Percentiles rank a stretch among this genome's conserved stretches.
phyloP scores from a whole-genome alignment of 2,113 vertebrate genomes.

The Electrona antarctica region DNA sequence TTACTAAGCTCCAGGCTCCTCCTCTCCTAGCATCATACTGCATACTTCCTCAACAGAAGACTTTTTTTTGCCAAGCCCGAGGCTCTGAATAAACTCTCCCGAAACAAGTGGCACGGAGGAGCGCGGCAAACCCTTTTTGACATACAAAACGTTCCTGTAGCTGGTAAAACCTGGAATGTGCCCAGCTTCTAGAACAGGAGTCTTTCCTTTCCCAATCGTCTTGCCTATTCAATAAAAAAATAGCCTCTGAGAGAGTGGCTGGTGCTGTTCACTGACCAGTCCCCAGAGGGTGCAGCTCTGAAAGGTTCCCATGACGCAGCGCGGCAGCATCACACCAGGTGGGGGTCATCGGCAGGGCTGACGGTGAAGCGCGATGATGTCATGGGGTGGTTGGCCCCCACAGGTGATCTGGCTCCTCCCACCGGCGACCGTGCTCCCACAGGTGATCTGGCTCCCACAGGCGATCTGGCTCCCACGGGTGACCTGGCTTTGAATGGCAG shows the following conservation, averaged over 20 bases:
- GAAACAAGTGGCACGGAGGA: slow-evolving; percentile 66
- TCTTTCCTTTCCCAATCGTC: slow-evolving; percentile 63
- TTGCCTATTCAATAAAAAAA: slow-evolving; percentile 78
- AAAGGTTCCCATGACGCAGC: slow-evolving; percentile 39
- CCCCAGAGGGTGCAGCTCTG: slow-evolving; percentile 53
- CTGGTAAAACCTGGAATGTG: slow-evolving; percentile 77
- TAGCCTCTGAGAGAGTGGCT: slow-evolving; percentile 77
- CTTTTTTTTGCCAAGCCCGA: slow-evolving; percentile 58
- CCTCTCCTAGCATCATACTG: slow-evolving; percentile 57
- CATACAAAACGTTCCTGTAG: slow-evolving; percentile 72
- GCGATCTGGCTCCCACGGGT: slow-evolving; percentile 52
- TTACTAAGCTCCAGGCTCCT: slow-evolving; percentile 73
- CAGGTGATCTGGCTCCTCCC: slow-evolving; percentile 60
- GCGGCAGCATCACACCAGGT: slow-evolving; percentile 69
- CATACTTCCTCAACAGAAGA: not conserved
- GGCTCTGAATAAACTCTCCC: slow-evolving; percentile 65
- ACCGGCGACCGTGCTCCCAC: too few relatives aligned
- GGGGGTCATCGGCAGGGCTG: slow-evolving; percentile 88
- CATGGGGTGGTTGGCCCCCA: slow-evolving; percentile 71
- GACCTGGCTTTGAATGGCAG: slow-evolving; percentile 79
- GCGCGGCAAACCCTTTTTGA: slow-evolving; percentile 52
- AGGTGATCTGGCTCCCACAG: too few relatives aligned
- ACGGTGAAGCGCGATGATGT: slow-evolving; percentile 90
- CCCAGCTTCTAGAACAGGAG: slow-evolving; percentile 75
- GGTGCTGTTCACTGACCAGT: slow-evolving; percentile 62